These are phyloP conservation scores for Pholis gunnellus DNA, from an alignment of 2,113 vertebrate species.

Conservation along the genomic window DNA sequence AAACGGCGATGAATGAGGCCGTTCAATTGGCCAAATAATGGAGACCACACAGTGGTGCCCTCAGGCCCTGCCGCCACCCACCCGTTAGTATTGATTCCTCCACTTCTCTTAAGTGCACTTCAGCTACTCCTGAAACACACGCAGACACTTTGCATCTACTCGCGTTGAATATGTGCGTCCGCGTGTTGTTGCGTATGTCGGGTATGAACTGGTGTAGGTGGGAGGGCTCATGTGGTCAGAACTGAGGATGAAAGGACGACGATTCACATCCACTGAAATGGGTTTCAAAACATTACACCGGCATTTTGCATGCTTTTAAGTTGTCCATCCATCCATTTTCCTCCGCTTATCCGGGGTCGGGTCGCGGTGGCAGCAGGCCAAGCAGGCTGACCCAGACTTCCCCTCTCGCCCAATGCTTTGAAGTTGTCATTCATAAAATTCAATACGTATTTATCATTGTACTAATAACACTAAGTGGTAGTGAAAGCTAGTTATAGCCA, in stretches of 20 bases:
- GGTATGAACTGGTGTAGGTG: constrained; percentile 13
- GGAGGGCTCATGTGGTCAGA: neutral
- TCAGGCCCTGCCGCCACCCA: neutral
- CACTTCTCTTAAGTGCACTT: constrained; percentile 56
- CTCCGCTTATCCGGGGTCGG: no score
- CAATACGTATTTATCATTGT: neutral
- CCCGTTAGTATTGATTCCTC: constrained; percentile 58
- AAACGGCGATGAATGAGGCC: constrained; percentile 56
- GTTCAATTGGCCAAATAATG: constrained; percentile 26
- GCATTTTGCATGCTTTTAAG: neutral
- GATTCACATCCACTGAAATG: neutral
- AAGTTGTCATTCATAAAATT: neutral
- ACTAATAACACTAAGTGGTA: neutral
- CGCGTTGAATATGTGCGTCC: neutral
- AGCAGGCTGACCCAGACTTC: no score
- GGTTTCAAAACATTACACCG: constrained; percentile 4
- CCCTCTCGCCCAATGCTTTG: no score
- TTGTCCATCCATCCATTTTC: no score
- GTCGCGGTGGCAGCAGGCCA: no score
- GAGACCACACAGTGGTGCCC: constrained; percentile 22
- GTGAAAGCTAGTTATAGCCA: neutral
- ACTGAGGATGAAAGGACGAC: neutral
- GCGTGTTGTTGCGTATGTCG: neutral
- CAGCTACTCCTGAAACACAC: neutral
- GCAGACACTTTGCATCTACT: constrained; percentile 5